Percentiles rank a stretch among this genome's conserved stretches.
phyloP scores from a whole-genome alignment of 2,113 vertebrate genomes.

The Chrysochloris asiatica region DNA sequence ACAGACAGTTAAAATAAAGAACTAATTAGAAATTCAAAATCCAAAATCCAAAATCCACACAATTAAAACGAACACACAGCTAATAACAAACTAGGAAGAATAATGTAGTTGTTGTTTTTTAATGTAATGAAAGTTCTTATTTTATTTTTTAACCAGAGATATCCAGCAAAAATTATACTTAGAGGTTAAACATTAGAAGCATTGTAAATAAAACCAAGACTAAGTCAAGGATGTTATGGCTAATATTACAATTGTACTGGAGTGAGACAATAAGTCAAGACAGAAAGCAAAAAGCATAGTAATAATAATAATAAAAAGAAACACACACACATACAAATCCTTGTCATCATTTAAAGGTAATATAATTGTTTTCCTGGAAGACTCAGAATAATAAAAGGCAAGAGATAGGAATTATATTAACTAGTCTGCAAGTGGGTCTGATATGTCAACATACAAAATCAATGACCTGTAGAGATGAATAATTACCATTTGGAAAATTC shows the following conservation, averaged over 20 bases:
- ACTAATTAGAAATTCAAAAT: slow-evolving; percentile 56
- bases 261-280: not conserved
- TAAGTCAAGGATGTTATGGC: not conserved
- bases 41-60: not conserved
- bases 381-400: not conserved
- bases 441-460: not conserved
- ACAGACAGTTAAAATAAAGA: slow-evolving; percentile 1
- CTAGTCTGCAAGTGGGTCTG: not conserved
- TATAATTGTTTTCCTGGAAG: not conserved
- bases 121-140: not conserved
- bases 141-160: not conserved
- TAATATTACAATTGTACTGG: not conserved
- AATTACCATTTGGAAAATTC: slow-evolving; percentile 4
- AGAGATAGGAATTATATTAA: not conserved
- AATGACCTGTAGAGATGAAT: not conserved
- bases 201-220: not conserved
- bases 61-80: slow-evolving; percentile 19
- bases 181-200: not conserved
- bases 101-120: no score
- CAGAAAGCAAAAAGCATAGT: not conserved
- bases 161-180: not conserved
- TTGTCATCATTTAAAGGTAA: not conserved
- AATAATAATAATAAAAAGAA: not conserved
- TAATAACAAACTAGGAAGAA: no score
- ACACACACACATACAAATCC: not conserved